Conservation (phyloP, 2,888 invertebrate species). For the Cheilosia urbana region DNA sequence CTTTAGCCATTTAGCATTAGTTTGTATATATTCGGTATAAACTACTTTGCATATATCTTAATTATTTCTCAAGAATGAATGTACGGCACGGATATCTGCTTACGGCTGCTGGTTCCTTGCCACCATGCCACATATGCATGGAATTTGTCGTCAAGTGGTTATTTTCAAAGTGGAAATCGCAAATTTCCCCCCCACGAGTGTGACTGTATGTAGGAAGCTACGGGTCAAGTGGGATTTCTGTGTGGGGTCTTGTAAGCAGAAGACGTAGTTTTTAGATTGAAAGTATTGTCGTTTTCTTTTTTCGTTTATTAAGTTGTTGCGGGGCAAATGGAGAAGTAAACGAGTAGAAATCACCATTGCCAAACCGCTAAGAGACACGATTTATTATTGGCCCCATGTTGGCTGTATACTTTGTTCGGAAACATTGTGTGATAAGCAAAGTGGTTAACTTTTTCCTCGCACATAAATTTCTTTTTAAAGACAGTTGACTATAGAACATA, state of each 20-base stretch:
- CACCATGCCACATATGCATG: conserved; percentile 42
- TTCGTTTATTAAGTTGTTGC: conserved; percentile 69
- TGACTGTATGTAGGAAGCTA: background rate
- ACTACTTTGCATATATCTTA: conserved; percentile 81
- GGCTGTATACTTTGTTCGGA: conserved; percentile 59
- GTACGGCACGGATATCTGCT: conserved; percentile 51
- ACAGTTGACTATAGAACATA: conserved; percentile 17
- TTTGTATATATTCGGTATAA: conserved; percentile 58
- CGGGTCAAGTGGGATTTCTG: conserved; percentile 36
- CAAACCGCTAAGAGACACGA: conserved; percentile 72
- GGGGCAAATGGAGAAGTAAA: conserved; percentile 66
- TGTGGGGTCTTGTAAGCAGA: conserved; percentile 38
- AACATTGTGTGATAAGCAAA: conserved; percentile 56
- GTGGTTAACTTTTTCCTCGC: conserved; percentile 46
- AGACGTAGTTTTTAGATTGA: conserved; percentile 44
- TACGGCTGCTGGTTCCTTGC: conserved; percentile 39
- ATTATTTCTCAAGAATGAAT: conserved; percentile 82
- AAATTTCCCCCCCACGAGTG: conserved; percentile 28
- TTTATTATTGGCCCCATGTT: conserved; percentile 72
- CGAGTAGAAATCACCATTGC: conserved; percentile 71
- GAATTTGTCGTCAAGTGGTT: conserved; percentile 59
- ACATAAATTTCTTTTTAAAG: conserved; percentile 46
- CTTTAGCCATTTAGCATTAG: conserved; percentile 58
- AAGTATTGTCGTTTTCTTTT: conserved; percentile 68
- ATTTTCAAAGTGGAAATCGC: conserved; percentile 65